Percentiles rank a stretch among this genome's conserved stretches.
These are phyloP conservation scores for Oxyruncus cristatus DNA, from an alignment of 2,113 vertebrate genomes.

Conservation along the genomic window DNA sequence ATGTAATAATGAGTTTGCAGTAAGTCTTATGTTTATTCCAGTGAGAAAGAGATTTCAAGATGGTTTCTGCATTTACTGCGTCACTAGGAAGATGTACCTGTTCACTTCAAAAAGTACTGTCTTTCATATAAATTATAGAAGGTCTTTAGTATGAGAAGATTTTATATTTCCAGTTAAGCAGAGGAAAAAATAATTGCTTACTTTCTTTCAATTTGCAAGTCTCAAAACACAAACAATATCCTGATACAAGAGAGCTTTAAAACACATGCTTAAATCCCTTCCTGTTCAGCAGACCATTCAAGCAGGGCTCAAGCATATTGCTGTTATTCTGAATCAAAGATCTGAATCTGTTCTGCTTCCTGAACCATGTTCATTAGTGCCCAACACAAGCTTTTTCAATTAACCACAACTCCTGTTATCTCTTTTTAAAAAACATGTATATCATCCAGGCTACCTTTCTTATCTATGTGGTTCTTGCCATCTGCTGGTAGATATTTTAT, in stretches of 20 bases:
- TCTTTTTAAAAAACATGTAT: background rate
- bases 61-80: background rate
- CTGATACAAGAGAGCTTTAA: background rate
- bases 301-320: background rate
- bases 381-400: background rate
- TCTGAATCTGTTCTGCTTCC: background rate
- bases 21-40: background rate
- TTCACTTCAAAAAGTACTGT: background rate
- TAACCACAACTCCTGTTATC: background rate
- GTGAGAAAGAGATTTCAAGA: background rate
- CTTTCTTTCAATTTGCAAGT: background rate
- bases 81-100: background rate
- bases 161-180: background rate
- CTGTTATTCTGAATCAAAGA: background rate
- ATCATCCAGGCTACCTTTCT: background rate
- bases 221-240: background rate
- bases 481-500: constrained; percentile 44
- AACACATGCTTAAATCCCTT: background rate
- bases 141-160: background rate
- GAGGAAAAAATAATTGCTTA: background rate
- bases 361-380: background rate
- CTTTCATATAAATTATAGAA: background rate
- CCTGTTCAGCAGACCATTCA: background rate
- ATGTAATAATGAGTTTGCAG: background rate
- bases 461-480: constrained; percentile 41